Evolutionary conservation across 1,140 invertebrate genomes (phyloP), one percentile per base, ranked within the genome.

Genomic region (Papilio polytes): DNA sequence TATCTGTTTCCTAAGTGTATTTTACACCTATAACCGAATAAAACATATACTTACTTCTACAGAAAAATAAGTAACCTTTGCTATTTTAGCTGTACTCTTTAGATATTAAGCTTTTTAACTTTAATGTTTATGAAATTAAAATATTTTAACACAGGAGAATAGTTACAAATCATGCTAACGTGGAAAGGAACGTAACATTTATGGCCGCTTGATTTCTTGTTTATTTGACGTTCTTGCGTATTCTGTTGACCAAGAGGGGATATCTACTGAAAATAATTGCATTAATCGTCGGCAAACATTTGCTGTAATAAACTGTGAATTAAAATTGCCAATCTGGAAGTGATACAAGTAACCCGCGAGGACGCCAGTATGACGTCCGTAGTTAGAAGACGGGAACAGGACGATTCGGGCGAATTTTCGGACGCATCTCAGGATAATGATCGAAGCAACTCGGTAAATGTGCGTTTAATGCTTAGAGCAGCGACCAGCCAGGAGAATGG

Each of bases 401-500:
- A 94, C 82, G 93, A 95, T 87, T 95, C 94, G 53, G 91, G 91
- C 72, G 95, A 95, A 86, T 95, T 91, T 85, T 95, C 94, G 56
- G 95, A 95, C 80, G 92, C 92, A 86, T 95, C 95, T 41, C 94
- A 95, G 86, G 94, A 95, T 83, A 93, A 91, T 81, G 93, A 94
- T 80, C 91, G 90, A 81, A 92, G 91, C 84, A 93, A 91, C 87
- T 95, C 94, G 3, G 91, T 85, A 85, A 93, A 94, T 84, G 94
- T 95, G 85, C 94, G 95, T 95, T 87, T 56, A 80, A 85, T 80
- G 83, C 18, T 81, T 73, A 76, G 70, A 81, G n/a, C 85, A 82
- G 81, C 81, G 83, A 79, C 80, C 82, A 78, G 83, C 87, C 81
- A 83, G 66, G 84, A 83, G 77, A 85, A 72, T 84, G 85, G 87